Base-by-base conservation (phyloP, 2,113 vertebrate genomes). In the Gallinago media region DNA sequence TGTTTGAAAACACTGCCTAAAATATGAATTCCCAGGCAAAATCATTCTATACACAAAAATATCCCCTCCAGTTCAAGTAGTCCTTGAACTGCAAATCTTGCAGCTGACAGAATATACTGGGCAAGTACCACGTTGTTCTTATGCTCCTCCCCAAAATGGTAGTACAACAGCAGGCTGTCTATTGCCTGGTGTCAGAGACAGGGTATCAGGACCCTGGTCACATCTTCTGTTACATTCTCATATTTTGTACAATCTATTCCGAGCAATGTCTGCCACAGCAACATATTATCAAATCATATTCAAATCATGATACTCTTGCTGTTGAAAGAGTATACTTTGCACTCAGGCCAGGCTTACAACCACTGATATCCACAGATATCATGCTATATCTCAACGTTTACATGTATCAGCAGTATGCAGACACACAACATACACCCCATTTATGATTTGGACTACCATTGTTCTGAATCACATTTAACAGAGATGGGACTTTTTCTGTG, bases 381-480 rank as follows among this genome's bases (percentile, higher is more conserved):
- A 77, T 21, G 49, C 36, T 61, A 0, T 46, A 31, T n/a, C 22
- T 52, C 6, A 63, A 31, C 13, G 44, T 9, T 68, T 52, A 15
- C 7, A 74, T 15, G 3, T 31, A 63, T 9, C 46, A 94, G n/a
- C 29, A 83, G 3, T 25, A 70, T 11, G 15, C 19, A 85, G 19
- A 92, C 6, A 29, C 17, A 59, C 0, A 3, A 8, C 9, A 59
- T 13, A 44, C 0, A 1, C 5, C 12, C 18, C 29, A n/a, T n/a
- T n/a, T n/a, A n/a, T n/a, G n/a, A n/a, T n/a, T n/a, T n/a, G n/a
- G n/a, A n/a, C n/a, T n/a, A n/a, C n/a, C n/a, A n/a, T n/a, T n/a
- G n/a, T n/a, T n/a, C n/a, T n/a, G n/a, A n/a, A n/a, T n/a, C n/a
- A n/a, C n/a, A n/a, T 31, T 47, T 67, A 81, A 78, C 44, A 74